A percentile compares a stretch with the other conserved stretches of the same genome.
These are phyloP conservation scores for Sthenelais limicola DNA, from an alignment of 2,888 invertebrate genomes.

Conservation along the genomic window DNA sequence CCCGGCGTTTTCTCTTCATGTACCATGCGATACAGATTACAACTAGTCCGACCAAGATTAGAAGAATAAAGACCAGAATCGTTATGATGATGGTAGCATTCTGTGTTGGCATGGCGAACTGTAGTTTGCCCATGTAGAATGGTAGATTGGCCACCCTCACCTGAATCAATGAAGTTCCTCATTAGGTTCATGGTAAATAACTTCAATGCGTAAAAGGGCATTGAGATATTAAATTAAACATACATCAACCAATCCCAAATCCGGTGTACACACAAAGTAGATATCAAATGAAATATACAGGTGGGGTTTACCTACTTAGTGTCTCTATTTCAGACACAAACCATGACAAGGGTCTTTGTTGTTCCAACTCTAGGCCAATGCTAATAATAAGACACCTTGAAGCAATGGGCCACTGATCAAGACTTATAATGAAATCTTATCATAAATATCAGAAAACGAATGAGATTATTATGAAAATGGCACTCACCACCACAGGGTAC, in stretches of 20 bases:
- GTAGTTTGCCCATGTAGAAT: slow-evolving; percentile 58
- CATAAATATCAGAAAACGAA: too few species aligned
- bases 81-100: slow-evolving; percentile 53
- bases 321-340: too few species aligned
- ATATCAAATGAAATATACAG: too few species aligned
- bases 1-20: slow-evolving; percentile 56
- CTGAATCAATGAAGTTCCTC: slow-evolving; percentile 48
- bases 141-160: slow-evolving; percentile 57
- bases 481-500: slow-evolving; percentile 39
- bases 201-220: not conserved
- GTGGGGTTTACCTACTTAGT: too few species aligned
- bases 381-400: too few species aligned
- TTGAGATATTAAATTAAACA: not conserved
- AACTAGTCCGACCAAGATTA: slow-evolving; percentile 52
- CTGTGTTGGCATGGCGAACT: slow-evolving; percentile 48
- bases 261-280: too few species aligned
- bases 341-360: too few species aligned
- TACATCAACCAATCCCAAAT: too few species aligned
- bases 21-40: slow-evolving; percentile 54
- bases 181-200: not conserved
- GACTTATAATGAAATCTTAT: too few species aligned
- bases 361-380: too few species aligned
- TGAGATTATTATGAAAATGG: too few species aligned
- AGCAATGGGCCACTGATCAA: too few species aligned
- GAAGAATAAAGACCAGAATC: slow-evolving; percentile 42